Evolutionary conservation across 2,113 vertebrate species (phyloP), one percentile per base, ranked within the genome.

Genomic region (Axis porcinus): DNA sequence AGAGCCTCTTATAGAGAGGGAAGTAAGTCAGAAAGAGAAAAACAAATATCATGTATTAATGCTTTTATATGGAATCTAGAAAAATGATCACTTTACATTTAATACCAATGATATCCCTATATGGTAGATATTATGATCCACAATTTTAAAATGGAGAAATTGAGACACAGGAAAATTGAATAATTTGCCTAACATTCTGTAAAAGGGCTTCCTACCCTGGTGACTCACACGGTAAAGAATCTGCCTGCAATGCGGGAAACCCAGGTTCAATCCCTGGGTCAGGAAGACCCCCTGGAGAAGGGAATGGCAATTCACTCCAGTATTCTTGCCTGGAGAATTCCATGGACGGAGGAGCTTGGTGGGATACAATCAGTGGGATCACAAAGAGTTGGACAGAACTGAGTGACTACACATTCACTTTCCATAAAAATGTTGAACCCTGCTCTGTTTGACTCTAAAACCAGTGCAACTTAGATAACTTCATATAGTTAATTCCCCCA

Each of bases 361-460:
- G 67, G 67, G n/a, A 12, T 70, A 40, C n/a, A 23, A 12, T 70
- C 67, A 70, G 23, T 40, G 67, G 5, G 5, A 40, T 36, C 67
- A 70, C 67, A 23, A 40, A 70, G n/a, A 70, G 19, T 12, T 40
- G 67, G 19, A 40, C 67, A 40, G 10, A 70, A 23, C 19, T 23
- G 67, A 70, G 19, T 40, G n/a, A 70, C 67, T 40, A 70, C 19
- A 40, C 19, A 40, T 70, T 70, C 67, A 70, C n/a, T 70, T 70
- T 70, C n/a, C 67, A 23, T 70, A 40, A 70, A 64, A 94, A 93
- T 67, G 23, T 81, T 91, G 57, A 95, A 86, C 10, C 0, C 2
- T 86, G 30, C 47, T 97, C 23, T 87, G 6, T 55, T 78, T 97
- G 81, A 98, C 36, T 93, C n/a, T 79, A 92, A 93, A 70, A 74